Base-by-base conservation (phyloP, 2,113 vertebrate species). In the Tyrannus savana region DNA sequence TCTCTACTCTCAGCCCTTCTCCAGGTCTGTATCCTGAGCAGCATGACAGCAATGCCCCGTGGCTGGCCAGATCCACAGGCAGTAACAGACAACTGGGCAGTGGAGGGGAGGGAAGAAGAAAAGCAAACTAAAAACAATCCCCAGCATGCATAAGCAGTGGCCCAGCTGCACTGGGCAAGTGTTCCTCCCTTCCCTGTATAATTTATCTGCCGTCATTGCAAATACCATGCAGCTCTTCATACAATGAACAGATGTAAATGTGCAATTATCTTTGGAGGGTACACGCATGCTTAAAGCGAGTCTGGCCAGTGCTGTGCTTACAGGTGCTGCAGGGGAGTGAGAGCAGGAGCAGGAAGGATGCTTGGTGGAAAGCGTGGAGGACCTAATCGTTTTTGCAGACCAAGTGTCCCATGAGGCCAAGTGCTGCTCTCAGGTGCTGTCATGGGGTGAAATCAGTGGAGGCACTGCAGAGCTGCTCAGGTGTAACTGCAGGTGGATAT, bases 101-200 rank as follows among this genome's bases (percentile, higher is more conserved):
- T 10, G 49, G 7, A 3, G 10, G 11, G 6, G 4, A 12, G 10
- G 3, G 24, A 17, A 25, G 7, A 5, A 27, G 31, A 53, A 71
- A 35, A 42, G 21, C 50, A 60, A 89, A 86, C 15, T 24, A n/a
- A 76, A 46, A 95, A 47, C 82, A 92, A 53, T 92, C 88, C 56
- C 49, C 79, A 84, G 79, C 56, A 68, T 49, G 74, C 59, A 13
- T 79, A 53, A 90, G 66, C 73, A 63, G 41, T 41, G 73, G 62
- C 87, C 80, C 92, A 93, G 86, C 86, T 92, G 89, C 78, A 35
- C 44, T 22, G 83, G 84, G 66, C 91, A 77, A 92, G 37, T 47
- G 86, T 92, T 86, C 47, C 49, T 74, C 59, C 5, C 4, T 67
- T 77, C 67, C 52, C 46, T 56, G 19, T 30, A 14, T 87, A 87